These are phyloP conservation scores for Metellina segmentata DNA, from an alignment of 2,888 invertebrate species.

Conservation along the genomic window DNA sequence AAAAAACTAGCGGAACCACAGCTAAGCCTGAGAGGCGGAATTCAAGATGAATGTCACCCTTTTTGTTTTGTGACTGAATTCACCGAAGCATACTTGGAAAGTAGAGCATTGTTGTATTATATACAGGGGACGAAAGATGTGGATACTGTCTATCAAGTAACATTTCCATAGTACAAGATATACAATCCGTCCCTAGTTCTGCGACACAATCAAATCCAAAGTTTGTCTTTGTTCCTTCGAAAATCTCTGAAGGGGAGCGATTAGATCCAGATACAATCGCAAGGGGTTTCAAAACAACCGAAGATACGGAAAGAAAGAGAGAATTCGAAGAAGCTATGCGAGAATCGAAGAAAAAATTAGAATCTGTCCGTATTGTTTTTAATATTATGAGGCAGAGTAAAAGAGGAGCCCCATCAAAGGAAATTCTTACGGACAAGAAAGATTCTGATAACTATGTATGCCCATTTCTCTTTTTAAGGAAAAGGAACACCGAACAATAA, in stretches of 20 bases:
- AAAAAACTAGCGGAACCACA: conserved; percentile 13
- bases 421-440: neutral
- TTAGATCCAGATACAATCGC: neutral
- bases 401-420: neutral
- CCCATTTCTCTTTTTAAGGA: neutral
- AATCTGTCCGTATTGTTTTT: conserved; percentile 17
- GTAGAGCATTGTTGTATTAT: conserved; percentile 24
- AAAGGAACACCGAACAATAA: neutral
- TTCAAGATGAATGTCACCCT: conserved; percentile 19
- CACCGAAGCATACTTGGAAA: conserved; percentile 24
- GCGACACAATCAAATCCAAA: neutral
- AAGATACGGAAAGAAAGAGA: neutral
- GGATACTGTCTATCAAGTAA: neutral
- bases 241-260: neutral
- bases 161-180: neutral
- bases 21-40: neutral
- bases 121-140: conserved; percentile 7
- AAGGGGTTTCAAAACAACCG: conserved; percentile 2
- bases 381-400: conserved; percentile 21
- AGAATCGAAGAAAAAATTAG: conserved; percentile 37
- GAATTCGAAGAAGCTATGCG: conserved; percentile 8
- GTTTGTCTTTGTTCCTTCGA: neutral
- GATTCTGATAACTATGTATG: neutral
- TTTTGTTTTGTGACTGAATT: conserved; percentile 14
- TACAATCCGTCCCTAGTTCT: neutral